Percentiles rank a stretch among this genome's conserved stretches.
Conservation (phyloP, 2,113 vertebrate genomes). For the Calidris pugnax region DNA sequence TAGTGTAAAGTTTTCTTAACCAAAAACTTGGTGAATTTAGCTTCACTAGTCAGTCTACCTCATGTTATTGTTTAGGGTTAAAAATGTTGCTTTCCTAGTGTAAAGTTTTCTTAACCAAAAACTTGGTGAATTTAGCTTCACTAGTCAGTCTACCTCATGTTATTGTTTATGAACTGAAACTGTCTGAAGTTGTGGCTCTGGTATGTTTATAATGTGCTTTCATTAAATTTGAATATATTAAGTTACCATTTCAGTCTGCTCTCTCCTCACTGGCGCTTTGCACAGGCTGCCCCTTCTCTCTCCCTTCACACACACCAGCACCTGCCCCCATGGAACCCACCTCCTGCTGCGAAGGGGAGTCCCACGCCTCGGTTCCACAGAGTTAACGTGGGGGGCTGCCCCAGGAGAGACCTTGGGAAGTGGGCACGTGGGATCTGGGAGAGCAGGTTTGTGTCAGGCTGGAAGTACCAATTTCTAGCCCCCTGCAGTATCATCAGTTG, state of each 20-base stretch:
- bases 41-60: slow-evolving; percentile 93
- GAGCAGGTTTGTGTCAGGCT: background rate
- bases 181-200: slow-evolving; percentile 74
- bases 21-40: slow-evolving; percentile 82
- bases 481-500: background rate
- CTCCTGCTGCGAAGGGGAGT: rapidly evolving
- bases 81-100: slow-evolving; percentile 75
- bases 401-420: rapidly evolving
- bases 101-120: slow-evolving; percentile 81
- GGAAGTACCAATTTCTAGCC: background rate
- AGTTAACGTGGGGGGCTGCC: rapidly evolving
- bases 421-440: rapidly evolving
- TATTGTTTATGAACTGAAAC: slow-evolving; percentile 76
- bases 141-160: slow-evolving; percentile 95
- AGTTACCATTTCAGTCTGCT: slow-evolving; percentile 49
- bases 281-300: rapidly evolving
- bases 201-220: slow-evolving; percentile 77
- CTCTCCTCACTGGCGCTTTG: background rate
- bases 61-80: slow-evolving; percentile 85
- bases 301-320: rapidly evolving
- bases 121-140: slow-evolving; percentile 82
- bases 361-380: rapidly evolving
- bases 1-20: slow-evolving; percentile 79
- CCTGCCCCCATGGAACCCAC: rapidly evolving
- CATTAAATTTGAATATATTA: slow-evolving; percentile 81